These are phyloP conservation scores for Apis mellifera DNA, from an alignment of 1,140 invertebrate species.

Conservation along the genomic window DNA sequence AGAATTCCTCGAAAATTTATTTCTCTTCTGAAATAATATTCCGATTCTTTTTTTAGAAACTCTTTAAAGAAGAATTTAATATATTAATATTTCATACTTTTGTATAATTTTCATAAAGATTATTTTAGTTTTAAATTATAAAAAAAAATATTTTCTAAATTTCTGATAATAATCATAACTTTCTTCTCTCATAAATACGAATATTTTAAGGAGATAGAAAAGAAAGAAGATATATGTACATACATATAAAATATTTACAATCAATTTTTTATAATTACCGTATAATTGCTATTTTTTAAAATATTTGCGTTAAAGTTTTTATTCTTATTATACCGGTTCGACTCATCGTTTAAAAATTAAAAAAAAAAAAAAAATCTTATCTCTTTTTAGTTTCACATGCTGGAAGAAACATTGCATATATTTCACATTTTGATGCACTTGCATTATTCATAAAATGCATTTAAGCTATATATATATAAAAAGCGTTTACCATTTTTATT, in stretches of 20 bases:
- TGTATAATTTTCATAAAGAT: too few relatives aligned
- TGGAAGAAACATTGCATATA: background rate
- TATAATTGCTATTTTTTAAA: background rate
- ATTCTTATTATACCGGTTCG: background rate
- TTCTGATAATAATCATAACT: too few relatives aligned
- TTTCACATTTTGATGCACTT: background rate
- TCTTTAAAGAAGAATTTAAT: too few relatives aligned
- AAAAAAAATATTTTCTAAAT: background rate
- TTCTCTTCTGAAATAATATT: background rate
- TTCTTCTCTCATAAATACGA: too few relatives aligned
- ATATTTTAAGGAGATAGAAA: too few relatives aligned
- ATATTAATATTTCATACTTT: too few relatives aligned
- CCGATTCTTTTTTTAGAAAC: background rate
- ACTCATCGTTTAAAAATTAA: background rate
- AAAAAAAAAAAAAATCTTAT: background rate
- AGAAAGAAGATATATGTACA: too few relatives aligned
- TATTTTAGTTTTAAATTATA: background rate
- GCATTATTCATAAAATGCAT: background rate
- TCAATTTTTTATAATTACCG: too few relatives aligned
- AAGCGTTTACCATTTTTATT: constrained; percentile 8
- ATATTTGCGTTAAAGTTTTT: too few relatives aligned
- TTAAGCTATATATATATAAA: background rate
- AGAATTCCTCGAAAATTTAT: background rate
- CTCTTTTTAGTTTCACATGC: background rate
- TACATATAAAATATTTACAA: too few relatives aligned